These are phyloP conservation scores for Microplitis manilae DNA, from an alignment of 2,888 invertebrate genomes.

Conservation along the genomic window DNA sequence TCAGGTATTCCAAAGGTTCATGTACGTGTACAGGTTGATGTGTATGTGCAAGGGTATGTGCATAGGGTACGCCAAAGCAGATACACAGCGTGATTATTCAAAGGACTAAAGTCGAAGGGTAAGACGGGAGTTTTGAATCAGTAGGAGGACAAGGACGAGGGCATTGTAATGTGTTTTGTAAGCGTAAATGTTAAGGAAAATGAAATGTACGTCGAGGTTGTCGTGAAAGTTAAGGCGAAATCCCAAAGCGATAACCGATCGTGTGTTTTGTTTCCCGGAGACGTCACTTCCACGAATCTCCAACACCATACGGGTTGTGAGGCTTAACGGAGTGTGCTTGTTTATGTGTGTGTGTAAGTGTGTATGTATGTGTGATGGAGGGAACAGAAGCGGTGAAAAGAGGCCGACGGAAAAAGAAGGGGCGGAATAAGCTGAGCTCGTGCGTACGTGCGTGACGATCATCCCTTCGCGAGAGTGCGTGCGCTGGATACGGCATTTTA, in stretches of 20 bases:
- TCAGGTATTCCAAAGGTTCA: no score
- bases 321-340: not conserved
- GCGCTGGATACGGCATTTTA: constrained; percentile 13
- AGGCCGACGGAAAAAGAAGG: constrained; percentile 37
- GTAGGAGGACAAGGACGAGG: not conserved
- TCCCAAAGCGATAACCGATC: constrained; percentile 28
- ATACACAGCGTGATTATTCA: constrained; percentile 11
- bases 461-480: constrained; percentile 46
- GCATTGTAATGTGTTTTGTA: not conserved
- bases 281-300: constrained; percentile 29
- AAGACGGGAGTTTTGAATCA: not conserved
- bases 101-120: constrained; percentile 6
- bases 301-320: constrained; percentile 3
- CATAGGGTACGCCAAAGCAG: not conserved
- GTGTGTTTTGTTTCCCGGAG: constrained; percentile 17
- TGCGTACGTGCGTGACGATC: constrained; percentile 57
- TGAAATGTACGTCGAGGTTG: constrained; percentile 7
- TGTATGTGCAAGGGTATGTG: not conserved
- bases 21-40: no score
- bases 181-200: not conserved
- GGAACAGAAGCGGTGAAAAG: constrained; percentile 23
- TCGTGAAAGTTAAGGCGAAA: not conserved
- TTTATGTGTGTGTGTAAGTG: not conserved
- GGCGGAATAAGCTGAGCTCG: constrained; percentile 41
- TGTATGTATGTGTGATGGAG: not conserved